Evolutionary conservation across 2,888 invertebrate species (phyloP).

Genomic region (Zelleria hepariella): DNA sequence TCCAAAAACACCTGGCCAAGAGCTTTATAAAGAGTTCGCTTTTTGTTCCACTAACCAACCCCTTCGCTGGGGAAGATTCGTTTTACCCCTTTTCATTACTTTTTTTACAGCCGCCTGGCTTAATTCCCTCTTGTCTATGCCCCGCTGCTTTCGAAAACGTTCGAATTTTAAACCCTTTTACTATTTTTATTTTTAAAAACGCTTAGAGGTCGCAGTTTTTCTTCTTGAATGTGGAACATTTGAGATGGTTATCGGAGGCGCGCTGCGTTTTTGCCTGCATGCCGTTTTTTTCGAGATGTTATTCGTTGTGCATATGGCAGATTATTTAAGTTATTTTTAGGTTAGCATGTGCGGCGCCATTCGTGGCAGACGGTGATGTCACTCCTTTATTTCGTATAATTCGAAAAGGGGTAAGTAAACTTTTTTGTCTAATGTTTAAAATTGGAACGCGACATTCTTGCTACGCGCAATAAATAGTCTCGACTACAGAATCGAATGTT

Average conservation of each 20-base stretch:
- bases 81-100: conserved; percentile 47
- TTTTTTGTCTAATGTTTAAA: conserved; percentile 30
- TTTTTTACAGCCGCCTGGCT: conserved; percentile 32
- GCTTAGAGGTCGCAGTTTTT: conserved; percentile 30
- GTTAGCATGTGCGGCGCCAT: conserved; percentile 58
- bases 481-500: conserved; percentile 2
- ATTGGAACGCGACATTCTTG: conserved; percentile 4
- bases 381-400: conserved; percentile 48
- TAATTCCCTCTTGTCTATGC: conserved; percentile 38
- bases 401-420: conserved; percentile 13
- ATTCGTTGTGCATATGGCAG: conserved; percentile 58
- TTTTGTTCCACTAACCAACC: conserved; percentile 39
- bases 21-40: conserved; percentile 41
- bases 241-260: conserved; percentile 35
- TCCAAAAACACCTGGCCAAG: conserved; percentile 58
- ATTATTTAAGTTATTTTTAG: conserved; percentile 59
- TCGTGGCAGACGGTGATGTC: conserved; percentile 66
- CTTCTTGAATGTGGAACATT: conserved; percentile 9
- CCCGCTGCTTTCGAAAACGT: conserved; percentile 26
- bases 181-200: conserved; percentile 29
- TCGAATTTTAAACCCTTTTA: conserved; percentile 24
- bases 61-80: conserved; percentile 47
- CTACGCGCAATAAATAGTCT: background rate
- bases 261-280: conserved; percentile 36
- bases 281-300: conserved; percentile 23